Evolutionary conservation across 2,888 invertebrate species (phyloP).

Genomic region (Cerceris ruficornis): DNA sequence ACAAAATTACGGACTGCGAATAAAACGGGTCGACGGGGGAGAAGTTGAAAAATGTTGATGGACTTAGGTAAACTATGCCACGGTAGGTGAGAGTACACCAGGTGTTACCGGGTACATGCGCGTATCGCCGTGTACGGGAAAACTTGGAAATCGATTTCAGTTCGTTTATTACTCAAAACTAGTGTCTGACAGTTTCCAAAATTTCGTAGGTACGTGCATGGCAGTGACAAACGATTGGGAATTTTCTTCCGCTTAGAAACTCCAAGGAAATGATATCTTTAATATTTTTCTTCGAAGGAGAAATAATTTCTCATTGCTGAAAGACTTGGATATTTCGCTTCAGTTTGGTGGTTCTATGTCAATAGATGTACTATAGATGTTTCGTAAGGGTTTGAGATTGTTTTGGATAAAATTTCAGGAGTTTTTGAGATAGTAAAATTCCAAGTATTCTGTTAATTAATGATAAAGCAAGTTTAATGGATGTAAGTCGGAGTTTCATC

Average conservation of each 20-base stretch:
- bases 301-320: too few species aligned
- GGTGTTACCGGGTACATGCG: conserved; percentile 37
- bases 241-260: neutral
- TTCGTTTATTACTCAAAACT: conserved; percentile 1
- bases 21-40: neutral
- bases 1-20: neutral
- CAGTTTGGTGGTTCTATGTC: too few species aligned
- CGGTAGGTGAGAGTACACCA: conserved; percentile 44
- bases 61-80: conserved; percentile 1
- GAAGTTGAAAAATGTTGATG: conserved; percentile 6
- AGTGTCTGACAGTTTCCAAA: neutral
- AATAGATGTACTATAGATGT: too few species aligned
- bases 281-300: too few species aligned
- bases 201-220: neutral
- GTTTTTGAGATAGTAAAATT: too few species aligned
- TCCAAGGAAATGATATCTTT: neutral
- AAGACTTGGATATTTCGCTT: too few species aligned
- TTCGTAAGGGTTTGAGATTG: too few species aligned
- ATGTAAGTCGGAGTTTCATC: too few species aligned
- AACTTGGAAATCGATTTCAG: conserved; percentile 54
- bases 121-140: conserved; percentile 55
- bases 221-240: neutral
- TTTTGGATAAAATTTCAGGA: too few species aligned
- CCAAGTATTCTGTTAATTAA: too few species aligned
- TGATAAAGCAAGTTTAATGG: too few species aligned